These are phyloP conservation scores for Drosophila rhopaloa DNA, from an alignment of 1,140 invertebrate species.

Conservation along the genomic window DNA sequence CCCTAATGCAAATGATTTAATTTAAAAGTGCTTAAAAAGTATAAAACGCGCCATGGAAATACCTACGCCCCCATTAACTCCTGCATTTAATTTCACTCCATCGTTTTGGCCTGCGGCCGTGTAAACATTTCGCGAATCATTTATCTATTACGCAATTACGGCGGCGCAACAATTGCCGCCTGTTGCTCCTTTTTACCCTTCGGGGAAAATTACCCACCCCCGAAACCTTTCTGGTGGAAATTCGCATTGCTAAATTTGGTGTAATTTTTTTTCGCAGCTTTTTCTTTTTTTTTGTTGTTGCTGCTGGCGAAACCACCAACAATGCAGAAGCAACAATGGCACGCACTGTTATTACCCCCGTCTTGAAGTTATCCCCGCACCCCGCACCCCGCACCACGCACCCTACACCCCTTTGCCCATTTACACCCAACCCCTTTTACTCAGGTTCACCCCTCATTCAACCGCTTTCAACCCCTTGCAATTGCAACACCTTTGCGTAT, in stretches of 20 bases:
- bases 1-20: too few species aligned
- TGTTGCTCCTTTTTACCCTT: slow-evolving; percentile 55
- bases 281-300: slow-evolving; percentile 4
- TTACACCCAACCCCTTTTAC: not conserved
- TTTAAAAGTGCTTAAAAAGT: not conserved
- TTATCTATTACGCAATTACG: slow-evolving; percentile 81
- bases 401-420: slow-evolving; percentile 1
- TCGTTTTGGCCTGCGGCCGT: slow-evolving; percentile 52
- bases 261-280: slow-evolving; percentile 28
- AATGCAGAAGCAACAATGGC: slow-evolving; percentile 34
- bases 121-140: slow-evolving; percentile 71
- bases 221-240: not conserved
- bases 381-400: not conserved
- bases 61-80: not conserved
- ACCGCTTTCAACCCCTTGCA: slow-evolving; percentile 12
- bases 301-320: slow-evolving; percentile 17
- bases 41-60: not conserved
- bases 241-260: slow-evolving; percentile 30
- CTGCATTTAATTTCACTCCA: slow-evolving; percentile 26
- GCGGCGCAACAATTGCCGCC: slow-evolving; percentile 63
- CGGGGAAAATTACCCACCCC: not conserved
- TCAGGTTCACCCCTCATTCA: not conserved
- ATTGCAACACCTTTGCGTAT: slow-evolving; percentile 20
- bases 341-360: slow-evolving; percentile 31
- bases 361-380: slow-evolving; percentile 2